A percentile compares a stretch with the other conserved stretches of the same genome.
Conservation (phyloP, 2,797 vertebrate species). For the Octomys mimax region DNA sequence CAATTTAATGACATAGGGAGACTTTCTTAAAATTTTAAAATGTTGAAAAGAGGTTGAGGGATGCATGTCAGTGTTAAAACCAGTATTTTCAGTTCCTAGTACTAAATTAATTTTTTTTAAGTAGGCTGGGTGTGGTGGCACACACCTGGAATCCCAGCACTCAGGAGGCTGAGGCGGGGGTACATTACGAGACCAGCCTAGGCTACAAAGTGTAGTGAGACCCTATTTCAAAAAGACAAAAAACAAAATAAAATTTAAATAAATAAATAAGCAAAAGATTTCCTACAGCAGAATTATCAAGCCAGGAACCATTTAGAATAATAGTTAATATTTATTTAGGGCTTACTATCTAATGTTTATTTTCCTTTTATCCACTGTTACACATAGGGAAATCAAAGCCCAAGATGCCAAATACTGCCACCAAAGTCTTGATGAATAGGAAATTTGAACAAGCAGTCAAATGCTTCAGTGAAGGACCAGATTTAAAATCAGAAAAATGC, state of each 20-base stretch:
- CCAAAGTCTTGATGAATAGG: background rate
- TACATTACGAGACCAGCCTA: too few relatives aligned
- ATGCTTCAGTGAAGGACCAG: background rate
- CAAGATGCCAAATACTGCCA: background rate
- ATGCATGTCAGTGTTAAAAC: background rate
- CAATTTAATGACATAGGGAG: background rate
- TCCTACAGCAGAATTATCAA: background rate
- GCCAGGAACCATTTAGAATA: background rate
- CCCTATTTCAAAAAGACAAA: too few relatives aligned
- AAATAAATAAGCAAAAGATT: too few relatives aligned
- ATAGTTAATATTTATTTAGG: background rate
- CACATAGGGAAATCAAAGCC: background rate
- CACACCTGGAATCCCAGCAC: too few relatives aligned
- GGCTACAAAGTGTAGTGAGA: too few relatives aligned
- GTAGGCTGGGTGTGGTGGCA: background rate
- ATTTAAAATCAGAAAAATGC: slow-evolving; percentile 58
- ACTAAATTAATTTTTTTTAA: background rate
- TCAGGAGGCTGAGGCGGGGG: too few relatives aligned
- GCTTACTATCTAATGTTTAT: background rate
- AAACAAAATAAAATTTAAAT: too few relatives aligned
- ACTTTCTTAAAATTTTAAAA: background rate
- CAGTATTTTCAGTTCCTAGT: background rate
- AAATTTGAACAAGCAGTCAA: slow-evolving; percentile 41
- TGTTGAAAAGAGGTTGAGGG: background rate
- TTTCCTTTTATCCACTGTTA: background rate